Evolutionary conservation across 2,888 invertebrate genomes (phyloP).

Genomic region (Eupeodes luniger): DNA sequence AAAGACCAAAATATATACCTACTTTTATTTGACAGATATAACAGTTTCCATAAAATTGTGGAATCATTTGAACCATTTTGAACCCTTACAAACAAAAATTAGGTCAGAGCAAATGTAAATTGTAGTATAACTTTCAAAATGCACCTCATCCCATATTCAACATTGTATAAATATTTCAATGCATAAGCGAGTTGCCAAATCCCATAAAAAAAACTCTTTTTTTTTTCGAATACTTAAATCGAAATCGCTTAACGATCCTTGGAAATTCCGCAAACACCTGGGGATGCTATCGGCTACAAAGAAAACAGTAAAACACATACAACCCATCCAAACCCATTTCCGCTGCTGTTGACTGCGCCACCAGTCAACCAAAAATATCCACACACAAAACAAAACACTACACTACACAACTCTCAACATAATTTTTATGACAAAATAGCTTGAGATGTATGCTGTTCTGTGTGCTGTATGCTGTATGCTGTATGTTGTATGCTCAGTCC

Average conservation of each 20-base stretch:
- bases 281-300: slow-evolving; percentile 49
- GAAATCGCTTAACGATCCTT: slow-evolving; percentile 71
- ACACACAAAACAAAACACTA: neutral
- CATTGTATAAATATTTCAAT: neutral
- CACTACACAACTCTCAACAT: slow-evolving; percentile 47
- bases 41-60: too few species aligned
- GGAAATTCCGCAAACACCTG: slow-evolving; percentile 70
- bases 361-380: slow-evolving; percentile 30
- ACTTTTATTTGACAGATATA: too few species aligned
- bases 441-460: slow-evolving; percentile 64
- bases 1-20: too few species aligned
- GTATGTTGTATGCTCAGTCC: too few species aligned
- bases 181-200: neutral
- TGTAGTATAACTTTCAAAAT: neutral
- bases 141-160: neutral
- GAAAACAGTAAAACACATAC: slow-evolving; percentile 10
- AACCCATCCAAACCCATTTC: neutral
- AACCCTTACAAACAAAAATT: too few species aligned
- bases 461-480: neutral
- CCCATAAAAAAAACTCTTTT: slow-evolving; percentile 62
- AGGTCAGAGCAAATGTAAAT: neutral
- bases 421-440: slow-evolving; percentile 73
- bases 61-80: too few species aligned
- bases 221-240: slow-evolving; percentile 58
- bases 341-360: slow-evolving; percentile 26